A percentile compares a stretch with the other conserved stretches of the same genome.
Evolutionary conservation across 1,140 invertebrate species (phyloP).

Genomic region (Tyrophagus putrescentiae): DNA sequence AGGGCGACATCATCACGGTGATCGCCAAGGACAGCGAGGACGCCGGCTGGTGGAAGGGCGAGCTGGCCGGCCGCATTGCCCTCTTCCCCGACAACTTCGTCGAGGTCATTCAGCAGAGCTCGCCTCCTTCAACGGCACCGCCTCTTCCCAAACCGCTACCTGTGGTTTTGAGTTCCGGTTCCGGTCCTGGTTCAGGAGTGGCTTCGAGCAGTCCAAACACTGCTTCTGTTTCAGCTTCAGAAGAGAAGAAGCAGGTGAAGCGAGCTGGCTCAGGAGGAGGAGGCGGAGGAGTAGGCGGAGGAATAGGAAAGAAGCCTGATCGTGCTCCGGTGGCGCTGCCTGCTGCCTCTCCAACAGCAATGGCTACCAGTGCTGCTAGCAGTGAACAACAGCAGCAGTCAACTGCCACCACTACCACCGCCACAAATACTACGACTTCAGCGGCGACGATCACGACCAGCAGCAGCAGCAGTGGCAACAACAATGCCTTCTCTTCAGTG

Average conservation of each 20-base stretch:
- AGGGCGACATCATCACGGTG: conserved; percentile 76
- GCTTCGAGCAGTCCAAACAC: no score
- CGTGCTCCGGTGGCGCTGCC: not conserved
- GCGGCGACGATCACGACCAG: no score
- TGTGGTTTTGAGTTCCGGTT: not conserved
- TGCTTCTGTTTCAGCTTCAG: no score
- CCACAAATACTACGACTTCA: conserved; percentile 1
- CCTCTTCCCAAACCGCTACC: not conserved
- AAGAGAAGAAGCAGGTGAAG: no score
- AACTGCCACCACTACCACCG: not conserved
- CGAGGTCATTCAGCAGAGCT: conserved; percentile 39
- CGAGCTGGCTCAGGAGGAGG: no score
- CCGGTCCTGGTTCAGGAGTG: no score
- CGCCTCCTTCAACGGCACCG: no score
- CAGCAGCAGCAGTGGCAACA: not conserved
- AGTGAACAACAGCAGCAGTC: not conserved
- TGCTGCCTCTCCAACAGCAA: no score
- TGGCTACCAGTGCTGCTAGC: not conserved
- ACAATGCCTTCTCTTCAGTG: not conserved
- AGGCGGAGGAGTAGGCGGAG: no score
- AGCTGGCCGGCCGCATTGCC: conserved; percentile 68
- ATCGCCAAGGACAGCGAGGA: conserved; percentile 74
- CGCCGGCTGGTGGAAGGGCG: conserved; percentile 92
- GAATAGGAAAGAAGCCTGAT: conserved; percentile 9
- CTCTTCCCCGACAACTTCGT: conserved; percentile 97